Conservation (phyloP, 2,113 vertebrate genomes). For the Microtus pennsylvanicus region DNA sequence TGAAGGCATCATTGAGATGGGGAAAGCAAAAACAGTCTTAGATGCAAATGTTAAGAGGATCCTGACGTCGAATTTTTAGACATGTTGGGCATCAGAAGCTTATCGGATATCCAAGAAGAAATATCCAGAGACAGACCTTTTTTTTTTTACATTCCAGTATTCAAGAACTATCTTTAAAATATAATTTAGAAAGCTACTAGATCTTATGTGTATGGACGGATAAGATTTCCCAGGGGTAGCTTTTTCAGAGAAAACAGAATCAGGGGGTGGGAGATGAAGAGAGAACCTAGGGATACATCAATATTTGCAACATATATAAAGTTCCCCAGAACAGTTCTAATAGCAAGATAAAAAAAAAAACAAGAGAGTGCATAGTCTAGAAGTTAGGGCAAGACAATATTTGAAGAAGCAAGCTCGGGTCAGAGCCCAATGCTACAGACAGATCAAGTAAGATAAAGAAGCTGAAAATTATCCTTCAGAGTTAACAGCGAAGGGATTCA, state of each 20-base stretch:
- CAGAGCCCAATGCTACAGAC: conserved; percentile 43
- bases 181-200: background rate
- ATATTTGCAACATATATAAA: conserved; percentile 50
- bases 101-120: background rate
- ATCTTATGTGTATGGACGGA: background rate
- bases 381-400: conserved; percentile 44
- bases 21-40: background rate
- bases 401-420: conserved; percentile 50
- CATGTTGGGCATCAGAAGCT: background rate
- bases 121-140: background rate
- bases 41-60: background rate
- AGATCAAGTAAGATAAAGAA: conserved; percentile 69
- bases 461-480: conserved; percentile 55
- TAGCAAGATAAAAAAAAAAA: background rate
- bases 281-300: conserved; percentile 46
- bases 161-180: conserved; percentile 19
- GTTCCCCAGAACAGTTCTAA: conserved; percentile 26
- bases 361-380: conserved; percentile 7
- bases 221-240: background rate
- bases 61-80: background rate
- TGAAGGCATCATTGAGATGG: background rate
- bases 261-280: accelerated
- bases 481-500: conserved; percentile 63
- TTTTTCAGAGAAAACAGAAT: background rate
- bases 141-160: conserved; percentile 3